Evolutionary conservation across 1,140 invertebrate genomes (phyloP), one percentile per base, ranked within the genome.

Genomic region (Latrodectus geometricus): DNA sequence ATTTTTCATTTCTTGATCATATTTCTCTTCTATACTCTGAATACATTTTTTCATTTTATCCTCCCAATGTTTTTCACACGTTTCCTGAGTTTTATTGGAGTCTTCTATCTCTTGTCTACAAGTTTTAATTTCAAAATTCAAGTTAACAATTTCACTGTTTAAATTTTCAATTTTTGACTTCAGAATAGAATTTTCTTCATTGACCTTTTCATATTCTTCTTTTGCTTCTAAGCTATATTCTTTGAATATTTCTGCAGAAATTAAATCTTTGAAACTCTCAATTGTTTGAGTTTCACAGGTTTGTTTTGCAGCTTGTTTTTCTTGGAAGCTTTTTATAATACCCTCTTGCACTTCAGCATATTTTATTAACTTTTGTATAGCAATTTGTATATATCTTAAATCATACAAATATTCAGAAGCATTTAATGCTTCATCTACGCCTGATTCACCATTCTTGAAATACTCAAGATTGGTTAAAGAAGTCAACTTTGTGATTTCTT

Each of bases 21-120:
- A 61, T 86, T 88, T 87, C 56, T 85, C 23, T 74, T 81, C 66
- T 35, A 68, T 23, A n/a, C 52, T 56, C 61, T 70, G 35, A 23
- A 79, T 69, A 69, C 48, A 66, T 69, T 73, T 69, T 50, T 69
- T 75, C 78, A 75, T 84, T 70, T 87, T 87, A 17, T 88, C 15
- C 14, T 74, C 52, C 23, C 76, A 70, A 68, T 89, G 88, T 74
- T 89, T 8, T 56, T 86, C 35, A 82, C 88, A 73, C 8, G 74
- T 74, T 88, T 89, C 66, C 54, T 52, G 56, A 15, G 21, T 20
- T 56, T 20, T 66, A 54, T 83, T 65, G 20, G 69, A n/a, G 4
- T 50, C 21, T 68, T 79, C 61, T 20, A 79, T 68, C 14, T 66
- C 21, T 2, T n/a, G 66, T 9, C 49, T 49, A 11, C 21, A 68